These are phyloP conservation scores for Umimayanthus kanabou DNA, from an alignment of 92 coral and sea anemone genomes.

Conservation along the genomic window DNA sequence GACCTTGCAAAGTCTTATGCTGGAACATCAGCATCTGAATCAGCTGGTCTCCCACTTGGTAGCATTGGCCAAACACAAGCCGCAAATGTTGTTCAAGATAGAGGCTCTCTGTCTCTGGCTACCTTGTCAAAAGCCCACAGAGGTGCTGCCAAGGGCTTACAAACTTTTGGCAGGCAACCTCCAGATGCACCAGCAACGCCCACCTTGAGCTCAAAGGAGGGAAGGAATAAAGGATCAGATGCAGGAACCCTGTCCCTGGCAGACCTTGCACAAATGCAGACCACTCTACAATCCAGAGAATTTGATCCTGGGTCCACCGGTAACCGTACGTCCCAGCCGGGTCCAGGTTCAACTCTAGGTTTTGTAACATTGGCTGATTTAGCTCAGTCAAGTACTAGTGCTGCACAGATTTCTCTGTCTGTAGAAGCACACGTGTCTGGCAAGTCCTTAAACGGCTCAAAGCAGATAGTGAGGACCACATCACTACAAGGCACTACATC, in stretches of 20 bases:
- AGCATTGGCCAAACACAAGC: too few species aligned
- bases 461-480: background rate
- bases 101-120: background rate
- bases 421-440: background rate
- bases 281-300: background rate
- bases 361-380: background rate
- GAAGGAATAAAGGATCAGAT: background rate
- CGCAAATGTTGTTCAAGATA: background rate
- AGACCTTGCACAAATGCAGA: slow-evolving; percentile 1
- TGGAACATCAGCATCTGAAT: background rate
- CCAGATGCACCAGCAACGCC: background rate
- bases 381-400: background rate
- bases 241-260: background rate
- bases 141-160: background rate
- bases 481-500: background rate
- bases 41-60: background rate
- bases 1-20: slow-evolving; percentile 27
- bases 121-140: background rate
- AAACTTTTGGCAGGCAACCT: background rate
- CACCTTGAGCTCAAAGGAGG: background rate
- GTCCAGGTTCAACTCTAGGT: background rate
- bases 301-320: background rate
- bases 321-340: background rate
- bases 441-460: background rate
- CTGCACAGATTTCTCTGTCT: background rate